Conservation (phyloP, 2,797 vertebrate genomes). For the Taenioides sp. region DNA sequence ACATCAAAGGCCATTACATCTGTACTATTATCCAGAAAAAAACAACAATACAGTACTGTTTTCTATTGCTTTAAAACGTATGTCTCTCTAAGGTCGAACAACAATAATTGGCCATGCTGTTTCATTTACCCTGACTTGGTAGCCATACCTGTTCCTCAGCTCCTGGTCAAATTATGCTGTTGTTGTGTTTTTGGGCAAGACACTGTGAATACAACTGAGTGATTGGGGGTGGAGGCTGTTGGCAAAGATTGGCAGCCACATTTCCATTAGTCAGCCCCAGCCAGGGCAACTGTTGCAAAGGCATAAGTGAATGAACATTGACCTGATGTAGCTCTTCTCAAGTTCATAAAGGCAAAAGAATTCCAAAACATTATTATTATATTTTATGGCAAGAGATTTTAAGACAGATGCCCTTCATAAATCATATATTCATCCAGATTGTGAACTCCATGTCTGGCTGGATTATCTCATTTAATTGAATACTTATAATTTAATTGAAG, state of each 20-base stretch:
- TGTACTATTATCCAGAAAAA: neutral
- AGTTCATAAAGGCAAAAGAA: neutral
- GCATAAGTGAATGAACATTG: neutral
- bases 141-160: neutral
- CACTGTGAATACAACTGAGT: too few species aligned
- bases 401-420: neutral
- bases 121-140: neutral
- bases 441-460: neutral
- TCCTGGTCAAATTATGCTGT: too few species aligned
- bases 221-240: too few species aligned
- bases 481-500: slow-evolving; percentile 21
- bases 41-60: too few species aligned
- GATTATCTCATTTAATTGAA: neutral
- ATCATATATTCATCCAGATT: neutral
- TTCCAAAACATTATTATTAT: neutral
- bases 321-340: neutral
- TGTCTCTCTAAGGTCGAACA: neutral
- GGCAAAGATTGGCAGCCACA: too few species aligned
- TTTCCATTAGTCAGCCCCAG: too few species aligned
- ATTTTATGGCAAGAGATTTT: neutral
- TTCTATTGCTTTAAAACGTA: neutral
- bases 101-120: neutral
- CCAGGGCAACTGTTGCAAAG: too few species aligned
- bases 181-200: too few species aligned
- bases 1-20: neutral